phyloP scores from a whole-genome alignment of 2,797 vertebrate genomes.

The Uromys caudimaculatus region DNA sequence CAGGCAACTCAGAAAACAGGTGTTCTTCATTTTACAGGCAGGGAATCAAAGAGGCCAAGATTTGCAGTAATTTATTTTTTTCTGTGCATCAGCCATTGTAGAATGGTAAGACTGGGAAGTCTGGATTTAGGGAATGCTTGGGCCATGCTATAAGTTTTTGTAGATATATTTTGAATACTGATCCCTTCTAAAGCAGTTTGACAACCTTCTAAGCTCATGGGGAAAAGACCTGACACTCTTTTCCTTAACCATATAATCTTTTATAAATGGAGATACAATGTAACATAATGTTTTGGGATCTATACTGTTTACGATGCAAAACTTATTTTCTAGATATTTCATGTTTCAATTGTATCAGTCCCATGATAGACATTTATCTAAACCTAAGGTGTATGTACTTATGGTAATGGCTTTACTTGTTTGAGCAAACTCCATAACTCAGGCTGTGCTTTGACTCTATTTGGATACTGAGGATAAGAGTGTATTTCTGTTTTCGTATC shows the following conservation, averaged over 20 bases:
- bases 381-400: neutral
- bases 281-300: conserved; percentile 43
- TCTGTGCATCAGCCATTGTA: neutral
- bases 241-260: conserved; percentile 6
- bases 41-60: neutral
- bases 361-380: neutral
- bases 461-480: neutral
- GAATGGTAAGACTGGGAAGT: neutral
- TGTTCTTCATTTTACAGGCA: conserved; percentile 17
- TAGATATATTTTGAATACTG: neutral
- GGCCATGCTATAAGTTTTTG: neutral
- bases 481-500: neutral
- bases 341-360: neutral
- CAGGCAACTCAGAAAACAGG: neutral
- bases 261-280: neutral
- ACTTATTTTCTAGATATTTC: conserved; percentile 1
- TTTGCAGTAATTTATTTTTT: neutral
- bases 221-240: conserved; percentile 8
- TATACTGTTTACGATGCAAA: conserved; percentile 28
- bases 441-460: neutral
- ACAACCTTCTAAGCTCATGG: neutral
- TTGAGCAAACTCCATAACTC: conserved; percentile 15
- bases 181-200: neutral
- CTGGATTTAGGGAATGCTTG: neutral
- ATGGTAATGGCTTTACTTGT: conserved; percentile 1